phyloP scores from a whole-genome alignment of 2,797 vertebrate species.

The Erithacus rubecula region DNA sequence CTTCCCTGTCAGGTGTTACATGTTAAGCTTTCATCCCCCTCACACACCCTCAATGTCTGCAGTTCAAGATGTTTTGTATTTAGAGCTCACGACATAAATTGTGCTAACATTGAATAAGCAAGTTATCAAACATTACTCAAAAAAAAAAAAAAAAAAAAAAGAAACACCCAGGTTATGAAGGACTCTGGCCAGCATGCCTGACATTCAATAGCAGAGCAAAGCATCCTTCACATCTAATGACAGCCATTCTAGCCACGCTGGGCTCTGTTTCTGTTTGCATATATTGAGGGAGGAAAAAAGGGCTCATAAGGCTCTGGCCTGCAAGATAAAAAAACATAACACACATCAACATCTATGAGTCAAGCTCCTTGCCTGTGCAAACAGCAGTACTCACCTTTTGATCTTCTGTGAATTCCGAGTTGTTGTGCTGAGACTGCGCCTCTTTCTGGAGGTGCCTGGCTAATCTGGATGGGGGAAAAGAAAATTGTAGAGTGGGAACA shows the following conservation, averaged over 20 bases:
- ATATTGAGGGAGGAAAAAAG: background rate
- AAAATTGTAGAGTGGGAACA: background rate
- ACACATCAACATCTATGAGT: background rate
- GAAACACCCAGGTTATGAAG: background rate
- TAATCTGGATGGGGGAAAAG: constrained; percentile 78
- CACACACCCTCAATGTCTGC: background rate
- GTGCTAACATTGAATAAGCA: background rate
- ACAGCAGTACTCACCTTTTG: constrained; percentile 87
- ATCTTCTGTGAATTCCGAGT: constrained; percentile 93
- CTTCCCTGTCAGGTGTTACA: constrained; percentile 13
- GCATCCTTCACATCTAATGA: background rate
- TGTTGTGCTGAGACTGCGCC: constrained; percentile 88
- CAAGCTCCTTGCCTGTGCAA: background rate
- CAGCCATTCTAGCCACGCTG: background rate
- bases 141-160: background rate
- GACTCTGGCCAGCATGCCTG: background rate
- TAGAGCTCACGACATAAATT: background rate
- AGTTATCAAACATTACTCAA: background rate
- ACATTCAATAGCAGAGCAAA: background rate
- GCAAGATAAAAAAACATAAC: background rate
- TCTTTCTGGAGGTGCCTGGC: constrained; percentile 96
- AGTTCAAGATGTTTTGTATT: background rate
- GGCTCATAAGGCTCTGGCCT: background rate
- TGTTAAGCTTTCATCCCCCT: background rate
- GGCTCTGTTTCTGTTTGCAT: background rate